Evolutionary conservation across 2,113 vertebrate species (phyloP).

Genomic region (Ochotona curzoniae): DNA sequence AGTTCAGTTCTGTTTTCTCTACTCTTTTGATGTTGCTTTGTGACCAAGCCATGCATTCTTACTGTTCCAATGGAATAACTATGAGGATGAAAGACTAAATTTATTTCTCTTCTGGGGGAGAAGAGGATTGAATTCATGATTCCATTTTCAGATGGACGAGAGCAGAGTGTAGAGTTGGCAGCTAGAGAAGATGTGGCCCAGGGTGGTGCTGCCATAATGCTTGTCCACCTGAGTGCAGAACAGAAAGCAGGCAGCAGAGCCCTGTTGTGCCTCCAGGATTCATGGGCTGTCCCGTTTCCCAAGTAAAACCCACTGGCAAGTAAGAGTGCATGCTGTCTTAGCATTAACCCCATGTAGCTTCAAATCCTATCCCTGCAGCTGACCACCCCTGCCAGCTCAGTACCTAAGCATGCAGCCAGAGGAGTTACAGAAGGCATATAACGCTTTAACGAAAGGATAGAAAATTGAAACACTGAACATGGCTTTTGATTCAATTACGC

Average conservation of each 20-base stretch:
- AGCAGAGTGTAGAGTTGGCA: neutral
- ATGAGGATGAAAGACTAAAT: neutral
- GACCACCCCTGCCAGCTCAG: neutral
- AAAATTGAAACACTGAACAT: neutral
- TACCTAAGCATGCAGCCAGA: neutral
- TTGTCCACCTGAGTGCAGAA: neutral
- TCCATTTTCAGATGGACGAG: neutral
- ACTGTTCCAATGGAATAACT: neutral
- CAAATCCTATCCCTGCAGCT: neutral
- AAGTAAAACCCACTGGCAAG: neutral
- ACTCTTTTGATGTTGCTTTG: neutral
- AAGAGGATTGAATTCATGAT: neutral
- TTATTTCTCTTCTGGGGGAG: neutral
- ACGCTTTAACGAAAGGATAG: neutral
- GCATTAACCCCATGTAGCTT: neutral
- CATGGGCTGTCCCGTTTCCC: neutral
- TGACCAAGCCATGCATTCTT: neutral
- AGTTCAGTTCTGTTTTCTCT: neutral
- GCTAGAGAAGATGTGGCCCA: neutral
- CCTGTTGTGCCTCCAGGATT: neutral
- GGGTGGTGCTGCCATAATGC: too few species aligned
- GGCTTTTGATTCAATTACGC: neutral
- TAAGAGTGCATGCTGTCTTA: neutral
- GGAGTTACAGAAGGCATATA: neutral
- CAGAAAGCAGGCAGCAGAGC: too few species aligned